Base-by-base conservation (phyloP, 2,797 vertebrate genomes). In the Anas acuta region DNA sequence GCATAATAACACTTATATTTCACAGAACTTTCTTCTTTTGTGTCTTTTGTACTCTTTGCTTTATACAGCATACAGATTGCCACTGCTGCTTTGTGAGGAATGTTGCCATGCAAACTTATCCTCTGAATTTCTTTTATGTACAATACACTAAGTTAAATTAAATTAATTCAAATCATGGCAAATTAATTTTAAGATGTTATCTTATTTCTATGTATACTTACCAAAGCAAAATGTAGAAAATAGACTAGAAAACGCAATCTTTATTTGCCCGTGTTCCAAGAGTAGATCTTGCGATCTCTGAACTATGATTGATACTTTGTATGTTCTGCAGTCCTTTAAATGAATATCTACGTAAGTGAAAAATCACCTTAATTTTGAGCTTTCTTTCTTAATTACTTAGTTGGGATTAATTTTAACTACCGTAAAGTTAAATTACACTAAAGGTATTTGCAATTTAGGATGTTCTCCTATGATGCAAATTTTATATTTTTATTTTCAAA, bases 191-290 rank as follows among this genome's bases (percentile, higher is more conserved):
- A 87, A 66, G 65, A 58, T 47, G 51, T 35, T 49, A 35, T 11
- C 19, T 54, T 0, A 5, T 66, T 80, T 83, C 20, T 79, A 21
- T 54, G 51, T 80, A 62, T 87, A 80, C 65, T 21, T 91, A 37
- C 18, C 47, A 71, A 86, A 87, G 7, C 62, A 92, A 92, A 94
- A 94, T 81, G 49, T 77, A 71, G 37, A 74, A 81, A 75, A 65
- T 32, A n/a, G 1, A n/a, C n/a, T 62, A n/a, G 51, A 69, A 86
- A 65, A 75, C 13, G 37, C n/a, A 41, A 4, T 70, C 25, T 7
- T 87, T 17, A 25, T 82, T 56, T 87, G 9, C 13, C 20, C 47
- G 49, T 85, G 26, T 78, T 81, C 64, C 18, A 28, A 30, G n/a
- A 74, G 12, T 67, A 53, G 30, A 41, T 64, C 26, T 30, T 21